Evolutionary conservation across 2,113 vertebrate genomes (phyloP).

Genomic region (Eptesicus fuscus): DNA sequence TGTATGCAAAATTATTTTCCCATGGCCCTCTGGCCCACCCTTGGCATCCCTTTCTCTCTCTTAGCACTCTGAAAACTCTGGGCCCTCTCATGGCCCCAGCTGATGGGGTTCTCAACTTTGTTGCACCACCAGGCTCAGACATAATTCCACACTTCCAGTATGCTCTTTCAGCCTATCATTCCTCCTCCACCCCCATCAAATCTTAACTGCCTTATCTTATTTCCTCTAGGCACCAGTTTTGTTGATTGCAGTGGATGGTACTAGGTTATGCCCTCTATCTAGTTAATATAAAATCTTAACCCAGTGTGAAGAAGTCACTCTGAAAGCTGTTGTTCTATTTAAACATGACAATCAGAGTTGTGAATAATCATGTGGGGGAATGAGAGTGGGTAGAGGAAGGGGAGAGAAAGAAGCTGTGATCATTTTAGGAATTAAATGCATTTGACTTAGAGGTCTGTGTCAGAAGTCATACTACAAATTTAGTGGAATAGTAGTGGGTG

Average conservation of each 20-base stretch:
- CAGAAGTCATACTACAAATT: not conserved
- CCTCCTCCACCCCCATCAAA: not conserved
- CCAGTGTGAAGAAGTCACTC: not conserved
- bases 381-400: not conserved
- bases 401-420: not conserved
- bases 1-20: not conserved
- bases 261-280: not conserved
- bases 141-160: not conserved
- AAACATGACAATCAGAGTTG: slow-evolving; percentile 24
- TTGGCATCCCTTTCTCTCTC: not conserved
- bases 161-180: not conserved
- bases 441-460: not conserved
- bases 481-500: not conserved
- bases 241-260: not conserved
- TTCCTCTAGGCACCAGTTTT: not conserved
- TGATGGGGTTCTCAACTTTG: not conserved
- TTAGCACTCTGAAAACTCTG: not conserved
- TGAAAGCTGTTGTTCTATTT: slow-evolving; percentile 33
- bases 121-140: not conserved
- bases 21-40: not conserved
- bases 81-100: not conserved
- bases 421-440: not conserved
- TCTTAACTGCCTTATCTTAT: not conserved
- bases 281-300: not conserved
- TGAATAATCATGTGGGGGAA: not conserved